Conservation (phyloP, 2,888 invertebrate genomes). For the Deilephila porcellus region DNA sequence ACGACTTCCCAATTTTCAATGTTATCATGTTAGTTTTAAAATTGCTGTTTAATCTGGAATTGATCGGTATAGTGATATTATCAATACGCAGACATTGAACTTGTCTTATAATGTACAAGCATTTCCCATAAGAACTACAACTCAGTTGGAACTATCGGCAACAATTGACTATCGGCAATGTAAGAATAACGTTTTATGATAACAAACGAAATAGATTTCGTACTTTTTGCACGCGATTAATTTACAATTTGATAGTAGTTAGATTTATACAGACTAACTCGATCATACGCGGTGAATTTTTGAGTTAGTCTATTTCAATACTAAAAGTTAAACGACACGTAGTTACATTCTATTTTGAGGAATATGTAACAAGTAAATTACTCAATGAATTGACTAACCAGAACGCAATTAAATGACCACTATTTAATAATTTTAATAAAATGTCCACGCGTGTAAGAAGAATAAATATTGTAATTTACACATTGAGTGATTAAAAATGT, state of each 20-base stretch:
- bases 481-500: too few relatives aligned
- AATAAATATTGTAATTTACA: too few relatives aligned
- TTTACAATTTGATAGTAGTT: not conserved
- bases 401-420: too few relatives aligned
- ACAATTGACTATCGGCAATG: not conserved
- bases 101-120: not conserved
- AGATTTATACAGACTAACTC: not conserved
- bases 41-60: not conserved
- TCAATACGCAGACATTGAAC: not conserved
- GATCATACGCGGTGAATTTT: too few relatives aligned
- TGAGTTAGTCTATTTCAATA: too few relatives aligned
- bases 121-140: not conserved
- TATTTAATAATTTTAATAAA: too few relatives aligned
- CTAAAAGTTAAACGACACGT: too few relatives aligned
- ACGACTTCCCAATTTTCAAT: not conserved
- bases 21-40: not conserved
- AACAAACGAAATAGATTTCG: not conserved
- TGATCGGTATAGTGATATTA: not conserved
- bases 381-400: too few relatives aligned
- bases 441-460: too few relatives aligned
- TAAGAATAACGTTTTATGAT: not conserved
- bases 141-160: too few relatives aligned
- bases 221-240: not conserved
- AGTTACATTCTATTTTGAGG: too few relatives aligned
- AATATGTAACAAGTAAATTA: too few relatives aligned